phyloP scores from a whole-genome alignment of 2,113 vertebrate genomes.

The Osmerus mordax region DNA sequence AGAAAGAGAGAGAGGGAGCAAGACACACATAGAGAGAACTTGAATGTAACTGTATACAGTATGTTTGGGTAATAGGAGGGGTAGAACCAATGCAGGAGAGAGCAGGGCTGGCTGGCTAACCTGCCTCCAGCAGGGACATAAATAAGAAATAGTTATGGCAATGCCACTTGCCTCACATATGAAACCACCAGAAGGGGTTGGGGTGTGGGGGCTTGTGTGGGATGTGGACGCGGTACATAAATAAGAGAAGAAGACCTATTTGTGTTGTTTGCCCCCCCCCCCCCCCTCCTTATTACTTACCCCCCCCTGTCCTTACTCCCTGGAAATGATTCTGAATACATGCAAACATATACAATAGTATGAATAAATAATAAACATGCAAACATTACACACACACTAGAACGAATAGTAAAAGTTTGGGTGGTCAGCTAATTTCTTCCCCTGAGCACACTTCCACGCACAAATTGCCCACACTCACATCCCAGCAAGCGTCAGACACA shows the following conservation, averaged over 20 bases:
- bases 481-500: background rate
- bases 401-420: too few relatives aligned
- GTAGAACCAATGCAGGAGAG: constrained; percentile 33
- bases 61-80: constrained; percentile 4
- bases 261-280: constrained; percentile 7
- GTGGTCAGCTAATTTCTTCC: too few relatives aligned
- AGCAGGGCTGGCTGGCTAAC: constrained; percentile 22
- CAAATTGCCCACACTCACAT: background rate
- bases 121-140: constrained; percentile 53
- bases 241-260: constrained; percentile 45
- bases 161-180: constrained; percentile 39
- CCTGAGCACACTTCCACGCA: constrained; percentile 4
- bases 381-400: background rate
- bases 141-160: constrained; percentile 57
- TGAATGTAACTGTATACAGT: constrained; percentile 7
- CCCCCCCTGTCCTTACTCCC: background rate
- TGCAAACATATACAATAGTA: too few relatives aligned
- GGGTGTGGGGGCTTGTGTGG: constrained; percentile 9
- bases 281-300: background rate
- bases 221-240: constrained; percentile 20
- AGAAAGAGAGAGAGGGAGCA: background rate
- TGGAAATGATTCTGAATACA: too few relatives aligned
- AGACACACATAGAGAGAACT: background rate
- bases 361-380: background rate
- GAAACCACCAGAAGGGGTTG: constrained; percentile 47